Conservation (phyloP, 2,888 invertebrate species). For the Eupithecia inturbata region DNA sequence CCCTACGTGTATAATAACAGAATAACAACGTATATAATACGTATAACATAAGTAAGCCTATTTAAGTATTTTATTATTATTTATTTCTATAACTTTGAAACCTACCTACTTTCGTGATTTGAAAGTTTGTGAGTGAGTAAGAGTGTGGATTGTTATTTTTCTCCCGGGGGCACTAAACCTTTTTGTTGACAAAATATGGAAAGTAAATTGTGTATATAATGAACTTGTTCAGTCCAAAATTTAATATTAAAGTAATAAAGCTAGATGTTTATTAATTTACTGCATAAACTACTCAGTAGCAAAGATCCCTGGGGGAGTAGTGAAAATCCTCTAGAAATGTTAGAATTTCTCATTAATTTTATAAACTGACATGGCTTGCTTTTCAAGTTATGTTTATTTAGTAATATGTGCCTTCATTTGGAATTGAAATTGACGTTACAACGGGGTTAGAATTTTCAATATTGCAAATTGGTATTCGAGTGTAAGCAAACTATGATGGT, state of each 20-base stretch:
- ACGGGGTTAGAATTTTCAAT: not conserved
- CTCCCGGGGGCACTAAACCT: not conserved
- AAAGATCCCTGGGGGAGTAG: slow-evolving; percentile 1
- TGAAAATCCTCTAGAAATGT: slow-evolving; percentile 12
- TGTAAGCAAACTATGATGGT: not conserved
- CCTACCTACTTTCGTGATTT: not conserved
- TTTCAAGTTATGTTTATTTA: not conserved
- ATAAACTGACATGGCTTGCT: slow-evolving; percentile 1
- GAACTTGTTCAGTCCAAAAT: not conserved
- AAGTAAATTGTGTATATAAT: not conserved
- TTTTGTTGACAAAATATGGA: not conserved
- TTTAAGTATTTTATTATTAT: not conserved
- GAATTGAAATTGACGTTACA: not conserved
- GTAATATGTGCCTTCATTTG: not conserved
- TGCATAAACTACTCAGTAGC: slow-evolving; percentile 8
- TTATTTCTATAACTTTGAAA: not conserved
- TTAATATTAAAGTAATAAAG: slow-evolving; percentile 10
- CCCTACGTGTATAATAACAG: too few species aligned
- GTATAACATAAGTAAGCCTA: too few species aligned
- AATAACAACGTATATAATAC: too few species aligned
- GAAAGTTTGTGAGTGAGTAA: not conserved
- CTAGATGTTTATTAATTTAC: slow-evolving; percentile 11
- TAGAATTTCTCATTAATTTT: slow-evolving; percentile 18
- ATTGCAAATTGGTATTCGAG: not conserved
- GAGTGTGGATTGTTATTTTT: not conserved